Percentiles rank a stretch among this genome's conserved stretches.
Evolutionary conservation across 2,113 vertebrate genomes (phyloP).

Genomic region (Glaucidium brasilianum): DNA sequence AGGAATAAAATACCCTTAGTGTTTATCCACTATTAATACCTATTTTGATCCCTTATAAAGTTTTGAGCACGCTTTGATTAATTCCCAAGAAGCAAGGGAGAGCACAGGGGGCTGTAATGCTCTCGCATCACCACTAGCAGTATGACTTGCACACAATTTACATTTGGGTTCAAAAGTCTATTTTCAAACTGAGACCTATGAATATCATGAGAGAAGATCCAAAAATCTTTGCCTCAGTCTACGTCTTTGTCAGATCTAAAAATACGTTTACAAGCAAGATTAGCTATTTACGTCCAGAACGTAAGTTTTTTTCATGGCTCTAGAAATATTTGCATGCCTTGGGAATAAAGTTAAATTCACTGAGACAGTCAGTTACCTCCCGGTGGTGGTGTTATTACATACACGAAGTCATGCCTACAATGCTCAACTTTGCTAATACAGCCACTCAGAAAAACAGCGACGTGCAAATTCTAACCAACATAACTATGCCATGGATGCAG

Average conservation of each 20-base stretch:
- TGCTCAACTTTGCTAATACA: background rate
- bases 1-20: background rate
- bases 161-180: background rate
- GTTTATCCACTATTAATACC: background rate
- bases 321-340: background rate
- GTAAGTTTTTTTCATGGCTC: background rate
- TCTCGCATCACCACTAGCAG: background rate
- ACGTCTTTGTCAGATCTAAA: background rate
- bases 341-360: background rate
- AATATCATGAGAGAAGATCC: background rate
- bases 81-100: background rate
- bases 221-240: background rate
- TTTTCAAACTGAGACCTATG: background rate
- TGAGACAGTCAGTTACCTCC: background rate
- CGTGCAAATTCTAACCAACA: background rate
- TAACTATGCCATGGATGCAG: rapidly evolving
- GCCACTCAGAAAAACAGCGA: background rate
- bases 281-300: background rate
- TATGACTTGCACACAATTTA: background rate
- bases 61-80: background rate
- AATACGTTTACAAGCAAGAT: background rate
- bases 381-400: background rate
- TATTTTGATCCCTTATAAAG: background rate
- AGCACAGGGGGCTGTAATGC: background rate
- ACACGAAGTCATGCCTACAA: background rate